These are phyloP conservation scores for Trichosurus vulpecula DNA, from an alignment of 2,797 vertebrate species.

Conservation along the genomic window DNA sequence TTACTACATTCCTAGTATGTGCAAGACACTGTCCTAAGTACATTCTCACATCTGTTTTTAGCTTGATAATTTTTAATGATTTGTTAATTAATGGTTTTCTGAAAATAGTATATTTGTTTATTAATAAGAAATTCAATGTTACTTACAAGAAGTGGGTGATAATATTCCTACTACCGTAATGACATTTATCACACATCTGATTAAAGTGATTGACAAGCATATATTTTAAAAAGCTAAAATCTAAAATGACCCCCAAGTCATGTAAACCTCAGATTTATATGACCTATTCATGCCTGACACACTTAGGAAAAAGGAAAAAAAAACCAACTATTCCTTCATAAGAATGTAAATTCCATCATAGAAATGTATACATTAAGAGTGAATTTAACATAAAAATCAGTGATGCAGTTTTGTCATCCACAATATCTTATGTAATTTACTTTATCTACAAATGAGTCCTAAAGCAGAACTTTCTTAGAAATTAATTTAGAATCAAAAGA, in stretches of 20 bases:
- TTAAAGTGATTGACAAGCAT: not conserved
- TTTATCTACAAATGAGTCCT: not conserved
- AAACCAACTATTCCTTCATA: not conserved
- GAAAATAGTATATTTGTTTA: not conserved
- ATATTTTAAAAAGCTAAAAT: not conserved
- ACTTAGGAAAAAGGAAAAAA: not conserved
- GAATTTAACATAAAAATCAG: not conserved
- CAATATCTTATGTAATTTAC: not conserved
- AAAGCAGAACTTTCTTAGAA: not conserved
- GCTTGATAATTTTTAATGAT: constrained; percentile 36
- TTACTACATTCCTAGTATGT: not conserved
- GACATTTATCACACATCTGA: not conserved
- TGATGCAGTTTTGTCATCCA: not conserved
- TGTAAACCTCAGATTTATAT: not conserved
- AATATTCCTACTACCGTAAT: constrained; percentile 31
- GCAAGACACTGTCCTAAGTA: not conserved
- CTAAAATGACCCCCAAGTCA: not conserved
- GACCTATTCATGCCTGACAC: not conserved
- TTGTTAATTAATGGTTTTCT: not conserved
- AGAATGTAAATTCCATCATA: not conserved
- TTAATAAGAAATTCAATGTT: constrained; percentile 22
- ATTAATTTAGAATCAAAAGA: not conserved
- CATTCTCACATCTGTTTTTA: constrained; percentile 19
- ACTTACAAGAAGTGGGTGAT: constrained; percentile 1
- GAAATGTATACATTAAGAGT: not conserved